A percentile compares a stretch with the other conserved stretches of the same genome.
Evolutionary conservation across 1,140 invertebrate species (phyloP).

Genomic region (Drosophila sturtevanti): DNA sequence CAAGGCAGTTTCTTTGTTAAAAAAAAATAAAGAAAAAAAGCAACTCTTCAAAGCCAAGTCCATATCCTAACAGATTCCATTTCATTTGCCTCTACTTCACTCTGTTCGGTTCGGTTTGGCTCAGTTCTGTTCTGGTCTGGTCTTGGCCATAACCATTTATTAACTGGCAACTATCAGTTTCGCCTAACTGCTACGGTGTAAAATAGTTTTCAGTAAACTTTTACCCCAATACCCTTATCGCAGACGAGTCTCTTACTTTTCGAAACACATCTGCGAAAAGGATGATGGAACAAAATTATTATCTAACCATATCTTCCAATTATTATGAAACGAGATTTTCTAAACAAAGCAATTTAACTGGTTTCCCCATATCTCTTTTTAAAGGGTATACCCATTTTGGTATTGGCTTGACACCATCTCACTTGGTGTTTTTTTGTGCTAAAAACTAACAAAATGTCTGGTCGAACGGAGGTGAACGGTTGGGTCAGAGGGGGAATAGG

Average conservation of each 20-base stretch:
- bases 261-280: too few relatives aligned
- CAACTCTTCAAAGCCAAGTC: conserved; percentile 8
- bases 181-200: conserved; percentile 52
- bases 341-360: too few relatives aligned
- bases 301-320: too few relatives aligned
- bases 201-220: conserved; percentile 74
- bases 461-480: conserved; percentile 1
- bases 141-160: conserved; percentile 60
- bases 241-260: not conserved
- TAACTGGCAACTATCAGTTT: conserved; percentile 75
- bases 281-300: too few relatives aligned
- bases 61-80: conserved; percentile 53
- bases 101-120: not conserved
- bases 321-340: too few relatives aligned
- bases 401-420: too few relatives aligned
- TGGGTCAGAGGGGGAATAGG: conserved; percentile 5
- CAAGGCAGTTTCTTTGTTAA: conserved; percentile 11
- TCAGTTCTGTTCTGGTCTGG: conserved; percentile 10
- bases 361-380: not conserved
- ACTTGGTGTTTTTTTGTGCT: not conserved
- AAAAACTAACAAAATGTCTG: conserved; percentile 51
- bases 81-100: conserved; percentile 47
- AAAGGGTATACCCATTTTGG: not conserved
- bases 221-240: conserved; percentile 16
- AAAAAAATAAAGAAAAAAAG: not conserved